These are phyloP conservation scores for Scomberomorus guttatus DNA, from an alignment of 2,797 vertebrate genomes.

Conservation along the genomic window DNA sequence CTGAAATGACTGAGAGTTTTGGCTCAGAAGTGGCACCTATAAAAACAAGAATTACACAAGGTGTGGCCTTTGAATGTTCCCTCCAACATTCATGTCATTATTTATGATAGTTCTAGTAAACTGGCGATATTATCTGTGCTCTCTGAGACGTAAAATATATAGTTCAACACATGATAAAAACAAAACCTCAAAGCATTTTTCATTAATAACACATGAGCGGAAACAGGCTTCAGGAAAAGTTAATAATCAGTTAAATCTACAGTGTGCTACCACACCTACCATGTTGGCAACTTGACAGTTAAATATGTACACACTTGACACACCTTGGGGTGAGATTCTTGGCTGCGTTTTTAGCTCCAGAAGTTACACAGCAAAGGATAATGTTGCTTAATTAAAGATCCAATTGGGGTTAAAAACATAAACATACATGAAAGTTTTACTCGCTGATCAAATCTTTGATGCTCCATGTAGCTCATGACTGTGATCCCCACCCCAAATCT, in stretches of 20 bases:
- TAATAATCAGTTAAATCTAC: too few species aligned
- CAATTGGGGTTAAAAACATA: neutral
- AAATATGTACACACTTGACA: too few species aligned
- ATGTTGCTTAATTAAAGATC: neutral
- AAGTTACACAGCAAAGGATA: neutral
- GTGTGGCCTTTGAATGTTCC: neutral
- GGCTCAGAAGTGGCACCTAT: slow-evolving; percentile 9
- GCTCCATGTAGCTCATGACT: too few species aligned
- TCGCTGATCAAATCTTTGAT: too few species aligned
- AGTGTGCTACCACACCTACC: neutral
- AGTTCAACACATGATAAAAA: too few species aligned
- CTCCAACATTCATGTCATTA: too few species aligned
- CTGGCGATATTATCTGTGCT: too few species aligned
- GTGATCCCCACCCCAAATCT: too few species aligned
- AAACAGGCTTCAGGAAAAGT: neutral
- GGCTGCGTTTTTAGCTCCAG: neutral
- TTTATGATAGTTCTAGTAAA: too few species aligned
- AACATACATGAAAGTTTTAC: too few species aligned
- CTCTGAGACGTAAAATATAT: too few species aligned
- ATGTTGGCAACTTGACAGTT: neutral
- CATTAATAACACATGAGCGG: rapidly evolving
- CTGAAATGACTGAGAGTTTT: neutral
- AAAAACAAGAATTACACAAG: neutral
- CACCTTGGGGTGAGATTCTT: neutral
- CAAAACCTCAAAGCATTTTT: neutral